These are phyloP conservation scores for Pasiphila rectangulata DNA, from an alignment of 2,888 invertebrate species.

Conservation along the genomic window DNA sequence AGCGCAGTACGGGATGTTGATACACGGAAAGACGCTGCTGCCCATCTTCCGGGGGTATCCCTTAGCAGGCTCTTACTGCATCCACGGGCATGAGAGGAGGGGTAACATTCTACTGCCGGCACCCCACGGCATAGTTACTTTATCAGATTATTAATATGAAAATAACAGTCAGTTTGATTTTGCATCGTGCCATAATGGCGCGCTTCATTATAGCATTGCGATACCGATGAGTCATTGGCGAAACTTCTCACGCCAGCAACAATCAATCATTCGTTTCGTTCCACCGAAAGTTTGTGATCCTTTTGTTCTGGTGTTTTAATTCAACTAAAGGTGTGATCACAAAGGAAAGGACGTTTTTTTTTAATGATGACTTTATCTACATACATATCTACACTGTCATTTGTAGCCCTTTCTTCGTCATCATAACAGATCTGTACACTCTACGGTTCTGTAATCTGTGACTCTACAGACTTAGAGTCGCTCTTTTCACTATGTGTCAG, in stretches of 20 bases:
- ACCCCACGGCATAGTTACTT: too few relatives aligned
- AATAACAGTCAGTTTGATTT: slow-evolving; percentile 1
- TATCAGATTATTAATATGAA: slow-evolving; percentile 2
- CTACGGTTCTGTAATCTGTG: too few relatives aligned
- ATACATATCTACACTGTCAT: not conserved
- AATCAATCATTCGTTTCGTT: slow-evolving; percentile 24
- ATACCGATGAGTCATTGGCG: slow-evolving; percentile 17
- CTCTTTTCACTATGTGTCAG: too few relatives aligned
- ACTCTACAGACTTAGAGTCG: too few relatives aligned
- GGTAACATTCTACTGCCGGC: too few relatives aligned
- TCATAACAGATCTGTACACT: too few relatives aligned
- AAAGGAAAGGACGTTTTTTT: slow-evolving; percentile 11
- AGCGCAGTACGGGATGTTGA: too few relatives aligned
- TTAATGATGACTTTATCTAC: slow-evolving; percentile 6
- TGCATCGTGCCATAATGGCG: slow-evolving; percentile 5
- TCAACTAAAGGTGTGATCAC: slow-evolving; percentile 13
- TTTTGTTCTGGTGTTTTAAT: slow-evolving; percentile 20
- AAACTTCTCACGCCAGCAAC: slow-evolving; percentile 20
- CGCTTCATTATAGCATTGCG: slow-evolving; percentile 6
- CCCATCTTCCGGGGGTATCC: too few relatives aligned
- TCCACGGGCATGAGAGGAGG: too few relatives aligned
- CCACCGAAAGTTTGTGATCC: slow-evolving; percentile 18
- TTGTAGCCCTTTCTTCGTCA: not conserved
- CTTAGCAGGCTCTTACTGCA: too few relatives aligned
- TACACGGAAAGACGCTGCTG: too few relatives aligned